Evolutionary conservation across 2,797 vertebrate genomes (phyloP), one percentile per base, ranked within the genome.

Genomic region (Crenichthys baileyi): DNA sequence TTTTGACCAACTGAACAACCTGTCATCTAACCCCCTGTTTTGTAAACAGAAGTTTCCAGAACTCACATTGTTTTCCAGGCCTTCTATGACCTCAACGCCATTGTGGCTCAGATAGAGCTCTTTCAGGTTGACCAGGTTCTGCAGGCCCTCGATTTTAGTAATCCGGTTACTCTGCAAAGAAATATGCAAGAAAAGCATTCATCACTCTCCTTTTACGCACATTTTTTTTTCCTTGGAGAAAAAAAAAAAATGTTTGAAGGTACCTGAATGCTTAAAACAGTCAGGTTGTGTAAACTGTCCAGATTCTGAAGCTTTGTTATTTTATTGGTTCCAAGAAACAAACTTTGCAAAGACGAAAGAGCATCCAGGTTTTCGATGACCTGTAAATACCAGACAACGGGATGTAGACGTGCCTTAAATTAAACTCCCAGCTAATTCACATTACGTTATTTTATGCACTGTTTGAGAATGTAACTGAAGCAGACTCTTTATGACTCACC

Each of bases 321-420:
- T 95, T 99, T 99, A 95, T 99, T 99, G 83, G 98, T 99, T n/a
- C 98, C 98, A 85, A 99, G 95, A 93, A 98, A 99, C 92, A 99
- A 94, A 91, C 97, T 99, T 89, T 98, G 97, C 87, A 99, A 94
- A 72, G 95, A 96, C 58, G 95, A 61, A 82, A 99, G 92, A 0
- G 92, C 8, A 82, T 99, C 98, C 0, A 98, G 95, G 86, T 98
- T 99, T 81, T 99, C 98, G 70, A 99, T 98, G 7, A 94, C 95
- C 98, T 99, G 92, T 18, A 78, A 92, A 85, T 39, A 83, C 71
- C 2, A 51, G 83, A 76, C 44, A 77, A 81, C 24, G 1, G 29
- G 74, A 29, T 31, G 3, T 50, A 72, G 13, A 65, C 7, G 56
- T 2, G 36, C 1, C 1, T 48, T 39, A 50, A 77, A 13, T 29